Evolutionary conservation across 2,113 vertebrate species (phyloP).

Genomic region (Narcine bancroftii): DNA sequence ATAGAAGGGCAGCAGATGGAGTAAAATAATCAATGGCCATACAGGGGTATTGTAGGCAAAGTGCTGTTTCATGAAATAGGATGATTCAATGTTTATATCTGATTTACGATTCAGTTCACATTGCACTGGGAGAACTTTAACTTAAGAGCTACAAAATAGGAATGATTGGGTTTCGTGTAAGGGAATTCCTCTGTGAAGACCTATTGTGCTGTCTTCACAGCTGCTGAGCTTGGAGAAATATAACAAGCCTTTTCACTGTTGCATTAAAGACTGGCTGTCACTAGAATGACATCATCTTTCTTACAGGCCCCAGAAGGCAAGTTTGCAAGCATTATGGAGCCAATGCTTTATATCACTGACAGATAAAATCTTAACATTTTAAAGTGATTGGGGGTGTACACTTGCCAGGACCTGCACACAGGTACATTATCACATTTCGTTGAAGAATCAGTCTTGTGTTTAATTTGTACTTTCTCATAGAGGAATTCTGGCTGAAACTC

Average conservation of each 20-base stretch:
- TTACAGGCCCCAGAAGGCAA: constrained; percentile 37
- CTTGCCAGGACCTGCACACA: constrained; percentile 32
- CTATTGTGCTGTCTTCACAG: constrained; percentile 45
- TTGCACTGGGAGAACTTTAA: constrained; percentile 33
- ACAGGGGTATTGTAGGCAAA: constrained; percentile 4
- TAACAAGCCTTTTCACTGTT: constrained; percentile 47
- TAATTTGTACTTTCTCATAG: constrained; percentile 24
- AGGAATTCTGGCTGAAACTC: constrained; percentile 26
- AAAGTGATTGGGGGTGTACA: constrained; percentile 35
- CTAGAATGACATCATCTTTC: constrained; percentile 42
- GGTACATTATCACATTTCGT: constrained; percentile 37
- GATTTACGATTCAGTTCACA: constrained; percentile 36
- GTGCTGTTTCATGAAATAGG: constrained; percentile 31
- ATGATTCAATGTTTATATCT: constrained; percentile 34
- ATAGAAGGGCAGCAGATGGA: constrained; percentile 1
- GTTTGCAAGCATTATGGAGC: constrained; percentile 39
- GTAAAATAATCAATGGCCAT: constrained; percentile 13
- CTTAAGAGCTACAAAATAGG: constrained; percentile 37
- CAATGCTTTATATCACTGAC: constrained; percentile 38
- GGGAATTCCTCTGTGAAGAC: constrained; percentile 43
- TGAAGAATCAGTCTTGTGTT: not conserved
- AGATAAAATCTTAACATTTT: constrained; percentile 43
- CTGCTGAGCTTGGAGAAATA: constrained; percentile 43
- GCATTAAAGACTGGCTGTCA: constrained; percentile 42
- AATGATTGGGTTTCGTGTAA: constrained; percentile 43